Base-by-base conservation (phyloP, 2,888 invertebrate species). In the Epinotia demarniana region DNA sequence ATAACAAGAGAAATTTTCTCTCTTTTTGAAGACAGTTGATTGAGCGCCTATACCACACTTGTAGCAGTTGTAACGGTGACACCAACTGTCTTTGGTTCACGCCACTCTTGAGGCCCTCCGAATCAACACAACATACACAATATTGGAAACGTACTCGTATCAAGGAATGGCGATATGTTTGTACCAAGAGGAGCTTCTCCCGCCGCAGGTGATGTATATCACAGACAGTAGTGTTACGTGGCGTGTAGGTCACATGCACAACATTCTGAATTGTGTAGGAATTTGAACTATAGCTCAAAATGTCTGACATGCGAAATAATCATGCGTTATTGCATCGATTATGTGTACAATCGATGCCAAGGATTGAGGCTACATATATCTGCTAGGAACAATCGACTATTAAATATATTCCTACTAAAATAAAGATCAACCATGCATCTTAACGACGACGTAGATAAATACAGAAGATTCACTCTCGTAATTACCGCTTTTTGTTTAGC, bases 341-440 rank as follows among this genome's bases (percentile, higher is more conserved):
- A 0, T 57, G 63, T 16, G 23, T 49, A 16, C 27, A 49, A 64
- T 58, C 16, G 39, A 23, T n/a, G n/a, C 58, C 23, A 69, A 16
- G 9, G 16, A 19, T 58, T 57, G 6, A 58, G 46, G 11, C 18
- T 46, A 16, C 6, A 33, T 43, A 16, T 12, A 33, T 43, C 39
- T 68, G 19, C 57, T 43, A 68, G 68, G 58, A 68, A 68, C 67
- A 68, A 68, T 64, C 27, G 64, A 49, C 49, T 64, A 64, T 23
- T 64, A 49, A 46, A n/a, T 64, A 33, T 27, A 66, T n/a, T 63
- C 16, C 2, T n/a, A 18, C n/a, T 33, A 33, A 66, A 53, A 0
- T 64, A 64, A n/a, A 19, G 16, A n/a, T 18, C 33, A 55, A 12
- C 53, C 53, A 66, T 33, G n/a, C 66, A 33, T n/a, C n/a, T n/a